Conservation (phyloP, 2,797 vertebrate species). For the Crenichthys baileyi region DNA sequence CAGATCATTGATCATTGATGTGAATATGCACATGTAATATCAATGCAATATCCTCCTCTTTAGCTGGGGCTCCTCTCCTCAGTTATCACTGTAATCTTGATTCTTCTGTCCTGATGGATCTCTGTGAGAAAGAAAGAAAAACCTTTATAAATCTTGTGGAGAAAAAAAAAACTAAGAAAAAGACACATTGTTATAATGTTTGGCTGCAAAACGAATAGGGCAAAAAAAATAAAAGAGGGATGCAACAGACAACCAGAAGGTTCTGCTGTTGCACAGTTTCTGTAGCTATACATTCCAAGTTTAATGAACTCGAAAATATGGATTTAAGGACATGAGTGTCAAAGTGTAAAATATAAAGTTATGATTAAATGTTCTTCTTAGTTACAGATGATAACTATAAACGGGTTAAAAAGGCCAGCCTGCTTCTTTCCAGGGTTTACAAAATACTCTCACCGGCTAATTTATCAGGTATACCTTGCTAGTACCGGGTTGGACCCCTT, state of each 20-base stretch:
- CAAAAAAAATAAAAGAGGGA: neutral
- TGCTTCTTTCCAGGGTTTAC: neutral
- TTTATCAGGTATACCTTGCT: neutral
- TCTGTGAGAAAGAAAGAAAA: slow-evolving; percentile 26
- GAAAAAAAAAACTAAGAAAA: no score
- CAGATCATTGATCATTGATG: neutral
- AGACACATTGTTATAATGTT: neutral
- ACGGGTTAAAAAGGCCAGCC: neutral
- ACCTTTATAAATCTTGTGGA: neutral
- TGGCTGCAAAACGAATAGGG: neutral
- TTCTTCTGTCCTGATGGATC: slow-evolving; percentile 40
- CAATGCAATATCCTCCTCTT: slow-evolving; percentile 5
- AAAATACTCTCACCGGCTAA: neutral
- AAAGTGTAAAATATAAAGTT: neutral
- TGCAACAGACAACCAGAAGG: no score
- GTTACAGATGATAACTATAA: no score
- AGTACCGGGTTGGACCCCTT: neutral
- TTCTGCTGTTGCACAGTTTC: no score
- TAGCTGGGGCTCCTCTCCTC: slow-evolving; percentile 40
- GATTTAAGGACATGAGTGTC: neutral
- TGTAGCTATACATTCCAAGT: neutral
- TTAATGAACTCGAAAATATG: neutral
- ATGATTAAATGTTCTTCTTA: neutral
- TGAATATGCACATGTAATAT: neutral
- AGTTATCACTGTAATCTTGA: slow-evolving; percentile 45